Conservation (phyloP, 2,797 vertebrate genomes). For the Salmo trutta region DNA sequence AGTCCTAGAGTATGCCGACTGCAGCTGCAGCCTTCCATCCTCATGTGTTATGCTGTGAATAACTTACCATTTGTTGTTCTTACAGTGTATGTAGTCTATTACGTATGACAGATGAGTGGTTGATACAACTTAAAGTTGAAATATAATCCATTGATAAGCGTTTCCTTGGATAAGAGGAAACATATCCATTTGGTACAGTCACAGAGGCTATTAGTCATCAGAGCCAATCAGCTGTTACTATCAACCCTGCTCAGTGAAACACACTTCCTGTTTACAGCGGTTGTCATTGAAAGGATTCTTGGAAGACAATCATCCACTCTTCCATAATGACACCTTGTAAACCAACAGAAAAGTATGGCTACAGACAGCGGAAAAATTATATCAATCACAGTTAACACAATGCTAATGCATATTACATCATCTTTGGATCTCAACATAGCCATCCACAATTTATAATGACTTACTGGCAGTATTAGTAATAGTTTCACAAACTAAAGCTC, state of each 20-base stretch:
- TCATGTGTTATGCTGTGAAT: slow-evolving; percentile 19
- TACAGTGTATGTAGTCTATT: slow-evolving; percentile 31
- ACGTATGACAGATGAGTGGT: slow-evolving; percentile 24
- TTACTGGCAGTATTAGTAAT: slow-evolving; percentile 39
- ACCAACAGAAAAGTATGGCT: slow-evolving; percentile 16
- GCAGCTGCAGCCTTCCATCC: slow-evolving; percentile 36
- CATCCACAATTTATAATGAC: slow-evolving; percentile 25
- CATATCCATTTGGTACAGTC: slow-evolving; percentile 9
- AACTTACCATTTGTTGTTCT: slow-evolving; percentile 37
- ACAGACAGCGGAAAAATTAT: background rate
- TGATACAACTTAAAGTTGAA: slow-evolving; percentile 31
- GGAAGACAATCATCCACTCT: slow-evolving; percentile 38
- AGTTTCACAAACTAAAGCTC: slow-evolving; percentile 54
- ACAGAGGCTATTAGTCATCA: slow-evolving; percentile 38
- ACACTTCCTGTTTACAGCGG: slow-evolving; percentile 41
- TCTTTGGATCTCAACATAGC: background rate
- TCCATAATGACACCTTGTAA: slow-evolving; percentile 44
- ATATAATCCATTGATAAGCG: slow-evolving; percentile 25
- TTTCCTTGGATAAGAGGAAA: slow-evolving; percentile 19
- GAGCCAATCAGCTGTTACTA: slow-evolving; percentile 33
- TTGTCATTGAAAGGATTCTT: slow-evolving; percentile 24
- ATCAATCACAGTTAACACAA: background rate
- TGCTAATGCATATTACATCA: background rate
- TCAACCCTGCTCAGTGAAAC: slow-evolving; percentile 23
- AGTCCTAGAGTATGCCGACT: slow-evolving; percentile 45